Evolutionary conservation across 2,888 invertebrate species (phyloP).

Genomic region (Meteorus cinctellus): DNA sequence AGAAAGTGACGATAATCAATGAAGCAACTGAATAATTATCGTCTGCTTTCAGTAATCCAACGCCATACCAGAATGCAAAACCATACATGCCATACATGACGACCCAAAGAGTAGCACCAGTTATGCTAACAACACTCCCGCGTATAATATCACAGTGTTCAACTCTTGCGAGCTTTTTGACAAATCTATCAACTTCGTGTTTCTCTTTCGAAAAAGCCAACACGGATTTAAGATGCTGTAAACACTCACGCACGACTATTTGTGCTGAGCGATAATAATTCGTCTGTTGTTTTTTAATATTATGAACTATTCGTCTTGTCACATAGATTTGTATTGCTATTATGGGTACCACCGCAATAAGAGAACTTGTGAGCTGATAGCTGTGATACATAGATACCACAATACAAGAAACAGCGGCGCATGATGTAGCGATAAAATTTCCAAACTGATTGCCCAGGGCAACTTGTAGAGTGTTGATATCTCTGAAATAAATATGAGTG

Average conservation of each 20-base stretch:
- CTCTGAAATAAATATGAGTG: constrained; percentile 26
- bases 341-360: constrained; percentile 71
- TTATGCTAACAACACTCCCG: constrained; percentile 41
- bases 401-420: constrained; percentile 63
- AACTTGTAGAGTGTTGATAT: constrained; percentile 37
- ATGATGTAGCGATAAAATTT: constrained; percentile 42
- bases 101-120: constrained; percentile 44
- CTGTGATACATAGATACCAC: constrained; percentile 71
- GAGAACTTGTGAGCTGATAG: constrained; percentile 74
- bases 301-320: constrained; percentile 65
- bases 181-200: constrained; percentile 60
- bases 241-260: constrained; percentile 66
- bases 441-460: constrained; percentile 49
- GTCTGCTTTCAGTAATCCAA: constrained; percentile 40
- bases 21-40: constrained; percentile 42
- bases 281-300: constrained; percentile 37
- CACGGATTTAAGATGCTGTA: constrained; percentile 67
- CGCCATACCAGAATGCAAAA: constrained; percentile 47
- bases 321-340: constrained; percentile 67
- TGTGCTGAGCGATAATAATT: constrained; percentile 72
- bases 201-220: constrained; percentile 67
- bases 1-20: constrained; percentile 49
- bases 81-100: constrained; percentile 49
- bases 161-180: constrained; percentile 31
- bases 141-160: constrained; percentile 40